Evolutionary conservation across 2,888 invertebrate genomes (phyloP).

Genomic region (Xestoiulus laeticollis): DNA sequence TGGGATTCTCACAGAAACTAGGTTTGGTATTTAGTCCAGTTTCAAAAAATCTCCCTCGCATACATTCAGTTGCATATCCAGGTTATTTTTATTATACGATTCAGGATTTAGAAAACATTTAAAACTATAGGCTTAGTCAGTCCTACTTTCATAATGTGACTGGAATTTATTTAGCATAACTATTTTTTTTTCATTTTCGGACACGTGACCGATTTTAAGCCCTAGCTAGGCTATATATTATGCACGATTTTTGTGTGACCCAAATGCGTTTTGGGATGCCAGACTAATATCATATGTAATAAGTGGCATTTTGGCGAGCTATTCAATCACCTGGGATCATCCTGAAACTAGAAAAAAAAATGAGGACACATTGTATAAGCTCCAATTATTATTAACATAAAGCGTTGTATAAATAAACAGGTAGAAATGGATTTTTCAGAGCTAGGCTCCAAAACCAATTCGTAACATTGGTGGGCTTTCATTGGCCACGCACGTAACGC

Average conservation of each 20-base stretch:
- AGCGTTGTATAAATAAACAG: neutral
- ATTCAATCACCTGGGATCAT: constrained; percentile 20
- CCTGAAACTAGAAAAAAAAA: neutral
- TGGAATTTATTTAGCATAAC: neutral
- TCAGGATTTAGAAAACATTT: neutral
- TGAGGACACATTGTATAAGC: constrained; percentile 1
- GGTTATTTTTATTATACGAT: neutral
- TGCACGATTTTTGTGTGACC: constrained; percentile 16
- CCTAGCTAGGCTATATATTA: neutral
- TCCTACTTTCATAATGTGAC: neutral
- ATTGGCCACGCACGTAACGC: neutral
- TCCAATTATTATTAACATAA: constrained; percentile 3
- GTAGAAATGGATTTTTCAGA: neutral
- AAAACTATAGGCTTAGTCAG: neutral
- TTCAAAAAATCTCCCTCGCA: neutral
- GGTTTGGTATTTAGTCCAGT: neutral
- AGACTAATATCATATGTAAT: neutral
- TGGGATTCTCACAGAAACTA: neutral
- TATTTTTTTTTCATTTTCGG: neutral
- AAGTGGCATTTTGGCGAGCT: neutral
- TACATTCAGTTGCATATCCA: neutral
- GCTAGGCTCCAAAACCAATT: neutral
- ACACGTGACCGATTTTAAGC: constrained; percentile 26
- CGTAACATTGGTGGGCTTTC: neutral
- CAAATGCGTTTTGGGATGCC: neutral